Conservation (phyloP, 1,140 invertebrate species). For the Saccostrea cuccullata region DNA sequence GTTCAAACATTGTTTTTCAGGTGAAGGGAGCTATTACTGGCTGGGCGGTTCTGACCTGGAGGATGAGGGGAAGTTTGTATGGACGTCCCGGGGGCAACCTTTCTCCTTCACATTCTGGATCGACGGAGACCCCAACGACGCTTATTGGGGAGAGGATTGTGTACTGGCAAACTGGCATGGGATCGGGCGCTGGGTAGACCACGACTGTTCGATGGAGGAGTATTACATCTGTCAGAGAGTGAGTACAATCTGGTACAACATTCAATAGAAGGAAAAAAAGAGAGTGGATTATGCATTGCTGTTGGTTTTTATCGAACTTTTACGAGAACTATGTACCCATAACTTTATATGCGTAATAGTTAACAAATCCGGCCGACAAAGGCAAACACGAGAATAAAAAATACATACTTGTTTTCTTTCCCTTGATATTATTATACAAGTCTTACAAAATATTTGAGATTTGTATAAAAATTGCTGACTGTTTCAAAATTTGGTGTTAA, state of each 20-base stretch:
- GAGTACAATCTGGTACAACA: background rate
- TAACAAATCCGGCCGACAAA: too few species aligned
- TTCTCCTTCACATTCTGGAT: conserved; percentile 19
- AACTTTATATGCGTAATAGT: too few species aligned
- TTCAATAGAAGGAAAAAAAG: too few species aligned
- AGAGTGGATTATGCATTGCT: too few species aligned
- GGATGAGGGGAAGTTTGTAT: background rate
- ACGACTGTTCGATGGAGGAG: conserved; percentile 50
- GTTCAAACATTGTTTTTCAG: background rate
- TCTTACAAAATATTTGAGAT: too few species aligned
- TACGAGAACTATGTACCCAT: too few species aligned
- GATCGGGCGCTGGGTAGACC: conserved; percentile 45
- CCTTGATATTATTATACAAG: too few species aligned
- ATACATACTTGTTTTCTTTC: too few species aligned
- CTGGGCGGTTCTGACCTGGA: background rate
- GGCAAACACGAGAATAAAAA: too few species aligned
- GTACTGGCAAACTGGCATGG: conserved; percentile 41
- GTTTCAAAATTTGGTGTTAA: too few species aligned
- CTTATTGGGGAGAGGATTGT: conserved; percentile 45
- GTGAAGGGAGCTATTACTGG: conserved; percentile 38
- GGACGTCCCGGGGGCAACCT: background rate
- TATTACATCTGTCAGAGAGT: conserved; percentile 53
- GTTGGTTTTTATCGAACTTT: too few species aligned
- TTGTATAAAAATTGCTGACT: too few species aligned
- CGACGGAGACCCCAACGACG: conserved; percentile 1